These are phyloP conservation scores for Conchocele bisecta DNA, from an alignment of 2,888 invertebrate genomes.

Conservation along the genomic window DNA sequence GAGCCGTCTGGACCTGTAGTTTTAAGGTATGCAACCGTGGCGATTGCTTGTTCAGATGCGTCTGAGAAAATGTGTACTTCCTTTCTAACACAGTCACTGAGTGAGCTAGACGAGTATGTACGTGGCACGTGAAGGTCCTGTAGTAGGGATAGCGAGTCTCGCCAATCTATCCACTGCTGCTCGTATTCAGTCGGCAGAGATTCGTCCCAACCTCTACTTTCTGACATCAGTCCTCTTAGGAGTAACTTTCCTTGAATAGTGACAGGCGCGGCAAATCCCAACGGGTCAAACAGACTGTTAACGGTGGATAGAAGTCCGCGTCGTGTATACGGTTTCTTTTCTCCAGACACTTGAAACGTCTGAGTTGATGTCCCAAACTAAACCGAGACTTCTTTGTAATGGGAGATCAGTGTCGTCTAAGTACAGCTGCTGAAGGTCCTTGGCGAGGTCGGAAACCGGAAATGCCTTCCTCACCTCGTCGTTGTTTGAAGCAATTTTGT, in stretches of 20 bases:
- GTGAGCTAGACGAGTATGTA: conserved; percentile 25
- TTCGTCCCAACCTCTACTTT: conserved; percentile 47
- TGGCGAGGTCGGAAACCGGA: not conserved
- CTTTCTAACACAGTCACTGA: not conserved
- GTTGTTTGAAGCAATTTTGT: conserved; percentile 57
- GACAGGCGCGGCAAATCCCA: conserved; percentile 51
- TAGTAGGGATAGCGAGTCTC: conserved; percentile 37
- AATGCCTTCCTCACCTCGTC: not conserved
- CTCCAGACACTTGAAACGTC: conserved; percentile 18
- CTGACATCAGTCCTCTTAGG: conserved; percentile 31
- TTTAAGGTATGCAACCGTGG: conserved; percentile 56
- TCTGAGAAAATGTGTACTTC: conserved; percentile 56
- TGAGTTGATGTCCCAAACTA: not conserved
- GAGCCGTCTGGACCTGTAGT: not conserved
- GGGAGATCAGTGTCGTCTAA: not conserved
- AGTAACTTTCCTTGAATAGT: conserved; percentile 47
- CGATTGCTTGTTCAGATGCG: conserved; percentile 61
- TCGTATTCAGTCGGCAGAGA: conserved; percentile 31
- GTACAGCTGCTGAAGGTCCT: not conserved
- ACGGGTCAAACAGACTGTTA: conserved; percentile 53
- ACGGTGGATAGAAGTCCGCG: conserved; percentile 49
- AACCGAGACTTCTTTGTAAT: not conserved
- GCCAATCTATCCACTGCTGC: conserved; percentile 44
- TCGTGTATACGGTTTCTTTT: conserved; percentile 38
- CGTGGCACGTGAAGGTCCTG: conserved; percentile 36